Conservation (phyloP, 2,888 invertebrate genomes). For the Formica aserva region DNA sequence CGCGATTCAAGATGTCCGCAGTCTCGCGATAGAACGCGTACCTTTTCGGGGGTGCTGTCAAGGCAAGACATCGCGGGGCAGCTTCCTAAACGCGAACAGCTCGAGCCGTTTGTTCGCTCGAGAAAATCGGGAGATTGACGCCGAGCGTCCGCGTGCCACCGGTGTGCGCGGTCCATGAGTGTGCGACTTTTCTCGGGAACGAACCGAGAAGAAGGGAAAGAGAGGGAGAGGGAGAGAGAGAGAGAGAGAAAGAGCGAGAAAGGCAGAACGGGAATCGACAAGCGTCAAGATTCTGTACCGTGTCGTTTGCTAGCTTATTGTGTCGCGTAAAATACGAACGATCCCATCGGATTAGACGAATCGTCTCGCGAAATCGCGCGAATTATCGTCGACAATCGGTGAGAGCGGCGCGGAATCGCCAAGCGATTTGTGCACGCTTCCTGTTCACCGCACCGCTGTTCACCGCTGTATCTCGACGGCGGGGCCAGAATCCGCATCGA, state of each 20-base stretch:
- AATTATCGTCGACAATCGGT: too few relatives aligned
- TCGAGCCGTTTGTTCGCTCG: too few relatives aligned
- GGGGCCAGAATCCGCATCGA: too few relatives aligned
- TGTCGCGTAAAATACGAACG: neutral
- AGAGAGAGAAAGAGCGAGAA: neutral
- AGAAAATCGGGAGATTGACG: neutral
- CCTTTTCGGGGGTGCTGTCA: constrained; percentile 74
- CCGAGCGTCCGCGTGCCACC: neutral
- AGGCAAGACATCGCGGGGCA: constrained; percentile 56
- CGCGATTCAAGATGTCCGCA: constrained; percentile 82
- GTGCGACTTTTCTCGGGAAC: neutral
- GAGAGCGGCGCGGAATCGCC: too few relatives aligned
- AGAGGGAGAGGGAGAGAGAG: neutral
- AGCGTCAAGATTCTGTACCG: constrained; percentile 24
- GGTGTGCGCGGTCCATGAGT: neutral
- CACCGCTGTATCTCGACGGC: neutral
- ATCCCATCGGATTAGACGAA: neutral
- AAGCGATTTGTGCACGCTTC: too few relatives aligned
- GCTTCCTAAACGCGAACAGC: neutral
- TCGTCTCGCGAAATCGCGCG: neutral
- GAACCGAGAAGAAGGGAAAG: neutral
- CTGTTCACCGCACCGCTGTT: too few relatives aligned
- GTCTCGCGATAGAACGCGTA: constrained; percentile 80
- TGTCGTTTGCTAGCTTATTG: neutral
- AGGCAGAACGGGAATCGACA: constrained; percentile 2